Percentiles rank a stretch among this genome's conserved stretches.
These are phyloP conservation scores for Dryobotodes eremita DNA, from an alignment of 2,888 invertebrate species.

Conservation along the genomic window DNA sequence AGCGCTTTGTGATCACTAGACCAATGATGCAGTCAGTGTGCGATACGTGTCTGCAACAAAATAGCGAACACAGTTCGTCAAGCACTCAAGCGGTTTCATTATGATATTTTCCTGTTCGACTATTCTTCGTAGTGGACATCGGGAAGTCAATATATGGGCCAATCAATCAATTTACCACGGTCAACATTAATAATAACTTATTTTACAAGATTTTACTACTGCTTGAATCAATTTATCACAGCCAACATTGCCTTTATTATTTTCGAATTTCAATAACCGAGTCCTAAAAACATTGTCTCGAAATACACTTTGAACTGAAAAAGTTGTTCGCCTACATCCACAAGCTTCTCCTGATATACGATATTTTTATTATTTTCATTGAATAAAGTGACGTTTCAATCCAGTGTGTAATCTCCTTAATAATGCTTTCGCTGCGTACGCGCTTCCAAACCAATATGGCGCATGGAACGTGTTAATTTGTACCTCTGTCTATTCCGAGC, in stretches of 20 bases:
- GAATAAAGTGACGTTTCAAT: background rate
- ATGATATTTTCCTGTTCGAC: background rate
- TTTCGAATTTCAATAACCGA: background rate
- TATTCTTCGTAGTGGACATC: background rate
- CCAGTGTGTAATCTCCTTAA: slow-evolving; percentile 41
- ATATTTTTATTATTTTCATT: no score
- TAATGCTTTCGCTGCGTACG: slow-evolving; percentile 48
- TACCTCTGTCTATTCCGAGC: slow-evolving; percentile 67
- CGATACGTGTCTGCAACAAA: background rate
- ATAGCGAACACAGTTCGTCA: background rate
- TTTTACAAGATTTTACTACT: background rate
- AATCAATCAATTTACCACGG: no score
- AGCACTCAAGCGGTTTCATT: background rate
- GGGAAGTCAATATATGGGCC: background rate
- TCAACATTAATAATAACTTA: background rate
- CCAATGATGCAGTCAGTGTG: no score
- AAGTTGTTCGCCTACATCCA: no score
- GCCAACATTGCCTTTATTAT: no score
- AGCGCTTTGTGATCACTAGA: no score
- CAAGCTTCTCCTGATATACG: no score
- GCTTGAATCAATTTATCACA: no score
- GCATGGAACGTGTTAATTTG: slow-evolving; percentile 79
- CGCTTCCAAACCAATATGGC: slow-evolving; percentile 67
- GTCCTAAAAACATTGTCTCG: background rate
- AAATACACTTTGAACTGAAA: background rate